Evolutionary conservation across 1,140 invertebrate species (phyloP).

Genomic region (Drosophila mayri): DNA sequence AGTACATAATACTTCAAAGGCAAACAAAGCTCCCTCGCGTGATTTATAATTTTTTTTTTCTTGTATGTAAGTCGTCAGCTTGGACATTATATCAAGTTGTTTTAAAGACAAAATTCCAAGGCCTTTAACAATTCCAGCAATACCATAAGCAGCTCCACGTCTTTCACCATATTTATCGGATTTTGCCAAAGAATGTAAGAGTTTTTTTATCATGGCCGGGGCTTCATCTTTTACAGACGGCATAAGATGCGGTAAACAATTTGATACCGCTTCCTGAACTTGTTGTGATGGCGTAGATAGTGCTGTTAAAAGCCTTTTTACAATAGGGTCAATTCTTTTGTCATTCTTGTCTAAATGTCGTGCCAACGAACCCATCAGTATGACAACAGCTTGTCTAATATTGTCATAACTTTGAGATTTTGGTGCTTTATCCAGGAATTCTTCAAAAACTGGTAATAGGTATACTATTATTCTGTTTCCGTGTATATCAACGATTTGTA

Average conservation of each 20-base stretch:
- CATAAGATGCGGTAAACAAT: constrained; percentile 97
- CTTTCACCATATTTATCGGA: constrained; percentile 98
- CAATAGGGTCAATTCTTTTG: constrained; percentile 95
- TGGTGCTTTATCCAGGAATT: constrained; percentile 95
- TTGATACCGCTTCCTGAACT: constrained; percentile 99
- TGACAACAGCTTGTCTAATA: constrained; percentile 97
- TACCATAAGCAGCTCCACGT: constrained; percentile 94
- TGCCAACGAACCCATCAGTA: constrained; percentile 98
- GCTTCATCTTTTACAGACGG: constrained; percentile 96
- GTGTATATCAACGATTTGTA: constrained; percentile 95
- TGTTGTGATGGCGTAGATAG: constrained; percentile 98
- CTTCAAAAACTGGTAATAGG: constrained; percentile 95
- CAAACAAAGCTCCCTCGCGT: constrained; percentile 97
- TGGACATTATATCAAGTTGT: constrained; percentile 98
- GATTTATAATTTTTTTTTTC: constrained; percentile 98
- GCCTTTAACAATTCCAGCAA: constrained; percentile 96
- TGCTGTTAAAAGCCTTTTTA: constrained; percentile 94
- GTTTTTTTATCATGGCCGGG: constrained; percentile 93
- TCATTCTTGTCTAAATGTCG: constrained; percentile 97
- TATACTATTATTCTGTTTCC: constrained; percentile 92
- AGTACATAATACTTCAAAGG: constrained; percentile 98
- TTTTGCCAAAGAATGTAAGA: constrained; percentile 95
- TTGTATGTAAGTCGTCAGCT: constrained; percentile 96
- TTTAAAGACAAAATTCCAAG: constrained; percentile 98
- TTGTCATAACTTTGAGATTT: constrained; percentile 96